Evolutionary conservation across 2,797 vertebrate genomes (phyloP), one percentile per base, ranked within the genome.

Genomic region (Dermochelys coriacea): DNA sequence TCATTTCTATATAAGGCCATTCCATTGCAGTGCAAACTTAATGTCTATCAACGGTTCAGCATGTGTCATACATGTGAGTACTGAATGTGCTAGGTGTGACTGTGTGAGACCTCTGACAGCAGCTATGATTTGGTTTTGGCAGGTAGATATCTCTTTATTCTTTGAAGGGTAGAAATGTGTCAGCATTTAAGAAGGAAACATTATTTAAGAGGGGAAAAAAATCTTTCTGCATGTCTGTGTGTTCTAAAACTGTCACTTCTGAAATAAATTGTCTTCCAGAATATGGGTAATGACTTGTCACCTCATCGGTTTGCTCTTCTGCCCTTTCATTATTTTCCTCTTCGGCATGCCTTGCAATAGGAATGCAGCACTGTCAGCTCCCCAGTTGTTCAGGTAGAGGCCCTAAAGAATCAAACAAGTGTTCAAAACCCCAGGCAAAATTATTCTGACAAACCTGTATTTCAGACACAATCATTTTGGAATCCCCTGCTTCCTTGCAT

Each of bases 71-170:
- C 84, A 49, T 9, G 83, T 51, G 54, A 82, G 86, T 78, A 87
- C 37, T 92, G 81, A 79, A 91, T 34, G 84, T 82, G 49, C 37
- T 25, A 82, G 74, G 49, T 86, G 80, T 11, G 18, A 94, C 90
- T 59, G 47, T 93, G 75, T 75, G 55, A 95, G 61, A 96, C 16
- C 51, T 95, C 89, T 94, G 92, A 96, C 94, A 96, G 92, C 52
- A 93, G 12, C 86, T 90, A 47, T 92, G 89, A 94, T 96, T 97
- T 96, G 91, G 5, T 97, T 96, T 94, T 95, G 86, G 84, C 85
- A 94, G 91, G 82, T 75, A 86, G 37, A 45, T 50, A 4, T 92
- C 85, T 87, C 86, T 94, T 82, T 78, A 88, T 71, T 91, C 87
- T 94, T 94, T 50, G 50, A 92, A 79, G 82, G 5, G n/a, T 92